Evolutionary conservation across 2,797 vertebrate species (phyloP).

Genomic region (Pseudomugil gertrudae): DNA sequence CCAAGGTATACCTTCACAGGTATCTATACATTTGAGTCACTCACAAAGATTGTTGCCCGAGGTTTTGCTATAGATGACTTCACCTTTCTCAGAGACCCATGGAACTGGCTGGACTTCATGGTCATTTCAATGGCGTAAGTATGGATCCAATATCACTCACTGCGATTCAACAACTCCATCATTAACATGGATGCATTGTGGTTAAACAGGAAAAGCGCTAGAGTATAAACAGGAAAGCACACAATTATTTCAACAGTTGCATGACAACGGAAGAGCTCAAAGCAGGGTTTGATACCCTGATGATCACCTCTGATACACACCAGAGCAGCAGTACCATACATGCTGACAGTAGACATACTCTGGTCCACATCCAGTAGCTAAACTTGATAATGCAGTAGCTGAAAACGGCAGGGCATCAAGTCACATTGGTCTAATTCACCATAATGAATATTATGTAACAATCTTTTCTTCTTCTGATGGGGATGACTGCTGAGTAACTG

Average conservation of each 20-base stretch:
- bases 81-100: constrained; percentile 96
- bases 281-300: background rate
- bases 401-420: background rate
- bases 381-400: background rate
- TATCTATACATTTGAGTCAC: constrained; percentile 98
- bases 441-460: constrained; percentile 37
- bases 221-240: background rate
- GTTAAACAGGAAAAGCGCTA: background rate
- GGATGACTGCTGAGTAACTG: constrained; percentile 83
- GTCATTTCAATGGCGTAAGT: constrained; percentile 99
- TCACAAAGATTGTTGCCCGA: constrained; percentile 97
- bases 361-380: background rate
- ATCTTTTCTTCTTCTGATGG: constrained; percentile 56
- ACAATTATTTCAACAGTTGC: background rate
- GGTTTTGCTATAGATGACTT: constrained; percentile 97
- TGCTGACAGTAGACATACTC: background rate
- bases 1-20: constrained; percentile 97
- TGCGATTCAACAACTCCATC: background rate
- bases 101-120: constrained; percentile 99
- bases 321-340: background rate
- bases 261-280: background rate
- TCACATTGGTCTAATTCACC: constrained; percentile 10
- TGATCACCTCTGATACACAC: background rate
- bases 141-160: constrained; percentile 4
- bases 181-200: background rate